Percentiles rank a stretch among this genome's conserved stretches.
phyloP scores from a whole-genome alignment of 1,140 invertebrate species.

The Hetaerina americana region DNA sequence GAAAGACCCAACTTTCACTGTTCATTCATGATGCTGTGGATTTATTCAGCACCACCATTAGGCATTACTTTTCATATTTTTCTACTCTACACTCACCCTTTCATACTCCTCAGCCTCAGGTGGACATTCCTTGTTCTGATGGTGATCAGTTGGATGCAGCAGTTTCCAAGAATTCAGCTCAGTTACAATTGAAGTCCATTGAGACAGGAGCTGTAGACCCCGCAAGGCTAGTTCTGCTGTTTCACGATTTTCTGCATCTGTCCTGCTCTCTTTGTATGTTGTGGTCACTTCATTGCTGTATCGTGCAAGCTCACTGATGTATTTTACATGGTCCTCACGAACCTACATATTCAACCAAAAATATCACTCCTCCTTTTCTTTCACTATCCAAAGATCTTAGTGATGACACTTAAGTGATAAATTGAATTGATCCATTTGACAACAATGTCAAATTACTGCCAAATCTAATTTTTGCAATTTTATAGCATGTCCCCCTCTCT shows the following conservation, averaged over 20 bases:
- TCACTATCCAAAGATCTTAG: too few relatives aligned
- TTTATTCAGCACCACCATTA: too few relatives aligned
- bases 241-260: conserved; percentile 85
- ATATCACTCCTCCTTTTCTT: too few relatives aligned
- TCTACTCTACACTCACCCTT: conserved; percentile 42
- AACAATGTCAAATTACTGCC: too few relatives aligned
- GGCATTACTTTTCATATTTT: too few relatives aligned
- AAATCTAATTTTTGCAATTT: too few relatives aligned
- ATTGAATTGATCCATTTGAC: too few relatives aligned
- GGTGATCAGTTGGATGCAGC: conserved; percentile 93
- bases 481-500: too few relatives aligned
- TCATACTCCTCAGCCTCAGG: conserved; percentile 98
- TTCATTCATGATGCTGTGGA: too few relatives aligned
- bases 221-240: conserved; percentile 81
- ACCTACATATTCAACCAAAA: too few relatives aligned
- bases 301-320: conserved; percentile 89
- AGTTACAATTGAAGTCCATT: conserved; percentile 95
- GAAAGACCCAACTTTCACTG: too few relatives aligned
- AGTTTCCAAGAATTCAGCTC: conserved; percentile 98
- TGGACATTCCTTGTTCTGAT: conserved; percentile 91
- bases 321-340: conserved; percentile 92
- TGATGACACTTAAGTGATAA: too few relatives aligned
- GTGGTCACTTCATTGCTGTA: conserved; percentile 92
- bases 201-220: conserved; percentile 85
- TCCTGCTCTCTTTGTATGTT: conserved; percentile 84